Evolutionary conservation across 2,888 invertebrate genomes (phyloP).

Genomic region (Nomada hirtipes): DNA sequence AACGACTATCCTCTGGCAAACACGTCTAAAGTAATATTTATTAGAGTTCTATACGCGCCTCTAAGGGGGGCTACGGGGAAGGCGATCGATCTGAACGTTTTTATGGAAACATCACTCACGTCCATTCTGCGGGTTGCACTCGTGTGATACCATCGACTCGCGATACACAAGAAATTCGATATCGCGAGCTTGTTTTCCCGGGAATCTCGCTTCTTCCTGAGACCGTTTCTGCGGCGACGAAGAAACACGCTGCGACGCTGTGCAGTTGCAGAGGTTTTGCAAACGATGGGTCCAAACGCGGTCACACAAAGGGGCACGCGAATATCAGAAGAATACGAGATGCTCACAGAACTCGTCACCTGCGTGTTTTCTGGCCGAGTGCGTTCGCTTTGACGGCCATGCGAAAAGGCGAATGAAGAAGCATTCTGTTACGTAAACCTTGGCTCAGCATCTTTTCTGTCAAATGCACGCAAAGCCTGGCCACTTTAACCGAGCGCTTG

Average conservation of each 20-base stretch:
- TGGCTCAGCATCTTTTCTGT: slow-evolving; percentile 69
- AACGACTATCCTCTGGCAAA: not conserved
- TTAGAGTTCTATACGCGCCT: not conserved
- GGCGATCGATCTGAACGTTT: slow-evolving; percentile 22
- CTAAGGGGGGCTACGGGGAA: not conserved
- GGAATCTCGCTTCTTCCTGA: slow-evolving; percentile 38
- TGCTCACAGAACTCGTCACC: slow-evolving; percentile 36
- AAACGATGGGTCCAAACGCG: not conserved
- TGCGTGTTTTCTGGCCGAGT: slow-evolving; percentile 52
- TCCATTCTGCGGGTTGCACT: slow-evolving; percentile 57
- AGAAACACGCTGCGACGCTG: not conserved
- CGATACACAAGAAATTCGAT: slow-evolving; percentile 49
- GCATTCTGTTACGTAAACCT: slow-evolving; percentile 65
- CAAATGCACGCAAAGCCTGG: slow-evolving; percentile 58
- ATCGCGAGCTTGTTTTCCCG: slow-evolving; percentile 27
- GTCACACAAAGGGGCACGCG: slow-evolving; percentile 4
- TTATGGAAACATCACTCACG: slow-evolving; percentile 56
- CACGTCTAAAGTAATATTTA: not conserved
- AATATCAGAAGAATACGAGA: slow-evolving; percentile 5
- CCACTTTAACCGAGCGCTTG: slow-evolving; percentile 4
- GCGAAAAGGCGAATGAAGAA: slow-evolving; percentile 16
- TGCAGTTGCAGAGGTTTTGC: not conserved
- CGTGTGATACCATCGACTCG: slow-evolving; percentile 41
- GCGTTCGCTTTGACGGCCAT: slow-evolving; percentile 28
- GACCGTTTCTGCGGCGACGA: slow-evolving; percentile 32